Conservation (phyloP, 2,888 invertebrate species). For the Seira musarum region DNA sequence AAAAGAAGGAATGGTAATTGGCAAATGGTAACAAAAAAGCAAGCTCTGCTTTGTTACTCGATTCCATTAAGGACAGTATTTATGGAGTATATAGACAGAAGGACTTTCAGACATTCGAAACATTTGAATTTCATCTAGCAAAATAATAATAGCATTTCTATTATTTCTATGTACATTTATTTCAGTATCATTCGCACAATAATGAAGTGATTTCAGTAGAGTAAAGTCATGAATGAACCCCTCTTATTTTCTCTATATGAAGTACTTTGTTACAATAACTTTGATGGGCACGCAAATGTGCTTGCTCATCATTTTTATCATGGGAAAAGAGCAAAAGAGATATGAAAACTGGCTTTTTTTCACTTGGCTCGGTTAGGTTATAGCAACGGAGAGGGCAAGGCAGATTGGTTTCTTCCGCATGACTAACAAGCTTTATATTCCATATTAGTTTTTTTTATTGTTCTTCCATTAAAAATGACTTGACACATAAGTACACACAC, state of each 20-base stretch:
- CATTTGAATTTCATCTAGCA: background rate
- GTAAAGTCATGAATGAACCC: background rate
- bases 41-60: no score
- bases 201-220: slow-evolving; percentile 47
- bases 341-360: background rate
- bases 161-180: no score
- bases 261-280: slow-evolving; percentile 27
- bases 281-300: slow-evolving; percentile 29
- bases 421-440: background rate
- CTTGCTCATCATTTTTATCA: slow-evolving; percentile 34
- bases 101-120: no score
- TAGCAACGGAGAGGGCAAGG: background rate
- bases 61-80: no score
- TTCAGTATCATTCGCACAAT: slow-evolving; percentile 12
- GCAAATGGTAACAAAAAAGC: no score
- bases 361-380: background rate
- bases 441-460: slow-evolving; percentile 42
- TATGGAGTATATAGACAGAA: no score
- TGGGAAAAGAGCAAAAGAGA: background rate
- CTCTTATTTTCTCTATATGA: background rate
- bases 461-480: slow-evolving; percentile 56
- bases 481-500: no score
- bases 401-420: slow-evolving; percentile 19
- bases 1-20: no score
- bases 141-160: no score